Base-by-base conservation (phyloP, 2,888 invertebrate species). In the Drosophila maculinotata region DNA sequence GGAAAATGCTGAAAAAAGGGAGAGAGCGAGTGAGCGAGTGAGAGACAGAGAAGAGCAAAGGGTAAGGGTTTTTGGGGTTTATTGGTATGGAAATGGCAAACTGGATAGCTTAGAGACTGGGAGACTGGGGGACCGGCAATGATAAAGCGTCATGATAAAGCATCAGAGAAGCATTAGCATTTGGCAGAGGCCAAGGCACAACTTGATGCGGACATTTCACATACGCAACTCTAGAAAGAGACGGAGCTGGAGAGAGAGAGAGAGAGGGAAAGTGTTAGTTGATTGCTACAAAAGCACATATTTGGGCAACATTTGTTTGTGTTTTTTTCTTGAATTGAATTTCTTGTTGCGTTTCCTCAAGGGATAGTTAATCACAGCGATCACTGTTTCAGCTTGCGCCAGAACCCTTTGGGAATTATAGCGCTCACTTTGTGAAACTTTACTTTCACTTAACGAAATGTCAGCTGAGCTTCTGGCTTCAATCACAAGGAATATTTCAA, bases 71-170 rank as follows among this genome's bases (percentile, higher is more conserved):
- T 31, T 49, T 39, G 31, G 64, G 51, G 17, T 17, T 42, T 25
- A n/a, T 38, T 7, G 15, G 14, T 45, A 53, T 49, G 41, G 39
- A 58, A 71, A 41, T 69, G 69, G 31, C 15, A 28, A 25, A 23
- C 10, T 7, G 41, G 14, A 9, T 12, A 42, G 15, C 9, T 30
- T 31, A 35, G 15, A 51, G 8, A n/a, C 20, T 31, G 44, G 20
- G 15, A 36, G 14, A 41, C 17, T 12, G 31, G 15, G 36, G 36
- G 31, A 49, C 47, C 66, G 53, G 54, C 77, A 67, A 51, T 67
- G 77, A 72, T 66, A 76, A 67, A 76, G 77, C 67, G 36, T 23
- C 53, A 44, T 48, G 77, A 73, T 73, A 74, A 77, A 74, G 47
- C 70, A 57, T 25, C 56, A 38, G 41, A 49, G 51, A 38, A 51